Conservation (phyloP, 2,113 vertebrate genomes). For the Sterna hirundo region DNA sequence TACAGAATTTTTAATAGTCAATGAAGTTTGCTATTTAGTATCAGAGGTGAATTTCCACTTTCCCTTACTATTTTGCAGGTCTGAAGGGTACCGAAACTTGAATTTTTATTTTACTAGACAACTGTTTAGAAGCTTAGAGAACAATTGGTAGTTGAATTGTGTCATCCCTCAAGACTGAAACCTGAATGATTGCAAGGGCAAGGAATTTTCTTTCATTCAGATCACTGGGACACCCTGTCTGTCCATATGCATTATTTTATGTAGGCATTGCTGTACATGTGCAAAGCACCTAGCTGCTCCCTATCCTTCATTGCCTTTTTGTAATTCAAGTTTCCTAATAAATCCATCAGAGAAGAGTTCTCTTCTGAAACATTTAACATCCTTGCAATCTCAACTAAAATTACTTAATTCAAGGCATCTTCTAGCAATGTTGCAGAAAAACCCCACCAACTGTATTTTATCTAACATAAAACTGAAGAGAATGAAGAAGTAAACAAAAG, state of each 20-base stretch:
- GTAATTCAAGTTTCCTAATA: not conserved
- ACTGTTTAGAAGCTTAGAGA: not conserved
- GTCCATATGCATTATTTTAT: not conserved
- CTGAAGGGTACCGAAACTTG: not conserved
- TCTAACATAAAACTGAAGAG: not conserved
- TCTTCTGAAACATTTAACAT: not conserved
- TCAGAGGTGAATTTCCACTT: not conserved
- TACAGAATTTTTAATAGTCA: not conserved
- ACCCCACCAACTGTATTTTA: not conserved
- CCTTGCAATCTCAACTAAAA: not conserved
- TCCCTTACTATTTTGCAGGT: not conserved
- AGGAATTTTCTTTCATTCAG: not conserved
- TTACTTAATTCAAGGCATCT: not conserved
- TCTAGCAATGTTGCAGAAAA: not conserved
- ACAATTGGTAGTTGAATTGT: not conserved
- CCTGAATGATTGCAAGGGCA: not conserved
- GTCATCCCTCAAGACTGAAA: not conserved
- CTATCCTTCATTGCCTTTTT: not conserved
- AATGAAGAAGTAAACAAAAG: not conserved
- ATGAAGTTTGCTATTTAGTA: not conserved
- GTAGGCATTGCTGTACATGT: not conserved
- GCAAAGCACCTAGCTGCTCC: not conserved
- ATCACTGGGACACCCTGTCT: not conserved
- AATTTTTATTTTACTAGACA: not conserved
- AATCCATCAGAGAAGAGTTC: not conserved